Base-by-base conservation (phyloP, 2,797 vertebrate species). In the Pseudotriccus pelzelni region DNA sequence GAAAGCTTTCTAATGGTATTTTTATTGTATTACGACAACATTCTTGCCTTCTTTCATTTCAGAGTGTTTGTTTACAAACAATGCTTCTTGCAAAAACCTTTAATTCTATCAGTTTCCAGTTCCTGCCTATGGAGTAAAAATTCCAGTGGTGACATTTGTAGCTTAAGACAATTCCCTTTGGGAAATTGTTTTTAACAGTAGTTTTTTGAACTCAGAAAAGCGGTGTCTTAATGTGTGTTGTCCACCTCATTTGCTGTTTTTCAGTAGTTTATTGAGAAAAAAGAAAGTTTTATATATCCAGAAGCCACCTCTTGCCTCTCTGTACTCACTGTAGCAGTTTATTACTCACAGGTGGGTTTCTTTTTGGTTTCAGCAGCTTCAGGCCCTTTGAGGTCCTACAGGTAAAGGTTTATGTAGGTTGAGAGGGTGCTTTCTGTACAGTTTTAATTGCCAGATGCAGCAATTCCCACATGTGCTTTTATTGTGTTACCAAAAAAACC, bases 401-500 rank as follows among this genome's bases (percentile, higher is more conserved):
- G 24, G 5, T 41, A 3, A 15, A 67, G 55, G 30, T 25, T 55
- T 13, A 13, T 0, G 13, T 9, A 39, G 32, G 3, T 5, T 5
- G 12, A 13, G 46, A 85, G 78, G 73, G 4, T 1, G 0, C 58
- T 80, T 68, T 7, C 37, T 8, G 0, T 59, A 9, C 37, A 4
- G 0, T 8, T 47, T 44, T 5, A 12, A 73, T 53, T 90, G 79
- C 30, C 36, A 80, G 46, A 7, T 76, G 12, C 20, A 58, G 56
- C 27, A 73, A 55, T 88, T 58, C 41, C 41, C 72, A 97, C 66
- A 47, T 70, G 79, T 92, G 76, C 69, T 95, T 98, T 98, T 97
- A 98, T 97, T 98, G 87, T 73, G 39, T 97, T 97, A 97, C 93
- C 67, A 92, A 97, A 95, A 37, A 34, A 36, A 56, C 66, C 39